phyloP scores from a whole-genome alignment of 2,797 vertebrate species.

The Paratrypauchen microcephalus region DNA sequence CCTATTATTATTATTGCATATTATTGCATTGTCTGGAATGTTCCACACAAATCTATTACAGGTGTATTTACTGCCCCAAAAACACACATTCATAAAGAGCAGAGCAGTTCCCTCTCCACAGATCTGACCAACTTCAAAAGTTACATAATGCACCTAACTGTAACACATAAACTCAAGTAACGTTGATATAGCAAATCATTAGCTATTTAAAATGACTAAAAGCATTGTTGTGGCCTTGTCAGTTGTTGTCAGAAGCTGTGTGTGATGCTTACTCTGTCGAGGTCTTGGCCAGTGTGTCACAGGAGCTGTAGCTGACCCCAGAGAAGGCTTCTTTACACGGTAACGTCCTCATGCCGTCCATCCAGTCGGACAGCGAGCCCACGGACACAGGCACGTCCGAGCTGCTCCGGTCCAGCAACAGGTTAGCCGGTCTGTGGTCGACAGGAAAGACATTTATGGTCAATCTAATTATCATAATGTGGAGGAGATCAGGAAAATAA shows the following conservation, averaged over 20 bases:
- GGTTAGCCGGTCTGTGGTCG: constrained; percentile 86
- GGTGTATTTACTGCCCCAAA: too few species aligned
- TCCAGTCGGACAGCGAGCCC: constrained; percentile 88
- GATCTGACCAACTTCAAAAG: too few species aligned
- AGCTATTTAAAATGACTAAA: too few species aligned
- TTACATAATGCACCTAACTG: too few species aligned
- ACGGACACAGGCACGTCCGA: constrained; percentile 83
- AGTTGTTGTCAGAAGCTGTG: constrained; percentile 4
- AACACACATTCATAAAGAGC: too few species aligned
- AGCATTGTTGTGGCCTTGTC: too few species aligned
- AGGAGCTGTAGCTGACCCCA: constrained; percentile 95
- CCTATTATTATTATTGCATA: too few species aligned
- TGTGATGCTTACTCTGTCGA: constrained; percentile 90
- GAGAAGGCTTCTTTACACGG: constrained; percentile 96
- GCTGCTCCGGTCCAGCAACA: constrained; percentile 93
- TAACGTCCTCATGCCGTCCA: constrained; percentile 89
- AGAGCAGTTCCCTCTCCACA: too few species aligned
- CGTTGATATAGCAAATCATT: too few species aligned
- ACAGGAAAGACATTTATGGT: neutral
- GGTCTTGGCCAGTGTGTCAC: constrained; percentile 95
- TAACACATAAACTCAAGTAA: too few species aligned
- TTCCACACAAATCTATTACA: too few species aligned
- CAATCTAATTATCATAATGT: constrained; percentile 2
- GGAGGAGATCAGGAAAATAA: neutral
- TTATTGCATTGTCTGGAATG: too few species aligned